These are phyloP conservation scores for Aurelia aurita complex sp. Pacific DNA, from an alignment of 30 jellyfish, hydroid and myxozoan species.

Conservation along the genomic window DNA sequence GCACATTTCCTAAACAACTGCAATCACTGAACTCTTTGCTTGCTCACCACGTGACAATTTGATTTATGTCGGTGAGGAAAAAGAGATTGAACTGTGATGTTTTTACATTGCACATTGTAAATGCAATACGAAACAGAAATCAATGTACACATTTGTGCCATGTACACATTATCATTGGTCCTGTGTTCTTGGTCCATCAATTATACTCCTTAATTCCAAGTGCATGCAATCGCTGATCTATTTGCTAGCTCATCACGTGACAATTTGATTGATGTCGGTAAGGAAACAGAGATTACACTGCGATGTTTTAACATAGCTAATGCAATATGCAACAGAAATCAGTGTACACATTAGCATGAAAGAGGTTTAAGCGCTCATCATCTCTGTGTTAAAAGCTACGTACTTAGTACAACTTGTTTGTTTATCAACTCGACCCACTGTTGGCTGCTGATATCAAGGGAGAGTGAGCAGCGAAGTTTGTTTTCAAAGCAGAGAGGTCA, in stretches of 20 bases:
- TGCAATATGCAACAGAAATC: slow-evolving; percentile 56
- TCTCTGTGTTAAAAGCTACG: background rate
- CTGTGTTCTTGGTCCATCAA: slow-evolving; percentile 1
- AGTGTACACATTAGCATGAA: slow-evolving; percentile 9
- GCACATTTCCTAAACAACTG: too few species aligned
- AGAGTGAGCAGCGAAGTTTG: too few species aligned
- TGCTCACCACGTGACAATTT: slow-evolving; percentile 22
- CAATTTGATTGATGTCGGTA: slow-evolving; percentile 47
- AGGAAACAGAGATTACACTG: slow-evolving; percentile 45
- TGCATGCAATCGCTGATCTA: background rate
- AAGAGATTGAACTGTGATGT: slow-evolving; percentile 22
- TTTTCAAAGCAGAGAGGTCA: background rate
- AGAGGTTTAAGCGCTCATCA: slow-evolving; percentile 5
- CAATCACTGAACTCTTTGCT: too few species aligned
- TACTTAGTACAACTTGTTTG: background rate
- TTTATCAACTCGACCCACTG: background rate
- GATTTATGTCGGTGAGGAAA: slow-evolving; percentile 57
- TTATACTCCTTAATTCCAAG: background rate
- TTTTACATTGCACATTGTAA: slow-evolving; percentile 6
- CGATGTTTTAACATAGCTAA: slow-evolving; percentile 27
- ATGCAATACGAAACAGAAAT: slow-evolving; percentile 48
- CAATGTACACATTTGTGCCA: background rate
- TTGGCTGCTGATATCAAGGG: background rate
- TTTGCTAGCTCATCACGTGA: slow-evolving; percentile 32
- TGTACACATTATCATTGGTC: too few species aligned